Evolutionary conservation across 1,140 invertebrate genomes (phyloP).

Genomic region (Acromyrmex heyeri): DNA sequence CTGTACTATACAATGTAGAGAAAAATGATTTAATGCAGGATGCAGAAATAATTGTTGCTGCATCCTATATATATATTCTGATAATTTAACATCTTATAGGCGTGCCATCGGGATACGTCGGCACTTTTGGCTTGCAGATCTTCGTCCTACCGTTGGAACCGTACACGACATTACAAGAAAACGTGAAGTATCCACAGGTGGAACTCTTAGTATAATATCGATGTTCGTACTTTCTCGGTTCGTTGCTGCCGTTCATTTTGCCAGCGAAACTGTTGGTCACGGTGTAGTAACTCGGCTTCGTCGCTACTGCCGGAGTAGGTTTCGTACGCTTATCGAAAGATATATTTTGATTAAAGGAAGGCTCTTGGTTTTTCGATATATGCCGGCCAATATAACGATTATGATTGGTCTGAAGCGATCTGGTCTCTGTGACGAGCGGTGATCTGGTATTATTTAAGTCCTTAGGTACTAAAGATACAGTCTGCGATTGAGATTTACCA

Average conservation of each 20-base stretch:
- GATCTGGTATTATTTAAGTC: slow-evolving; percentile 68
- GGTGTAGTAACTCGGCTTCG: slow-evolving; percentile 86
- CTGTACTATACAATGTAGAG: neutral
- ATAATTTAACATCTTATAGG: slow-evolving; percentile 84
- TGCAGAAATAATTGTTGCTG: slow-evolving; percentile 18
- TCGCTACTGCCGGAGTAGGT: slow-evolving; percentile 9
- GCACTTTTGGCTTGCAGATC: slow-evolving; percentile 92
- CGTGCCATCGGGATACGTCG: slow-evolving; percentile 87
- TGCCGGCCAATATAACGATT: slow-evolving; percentile 57
- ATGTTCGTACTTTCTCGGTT: slow-evolving; percentile 86
- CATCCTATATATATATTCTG: slow-evolving; percentile 17
- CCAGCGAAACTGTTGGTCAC: slow-evolving; percentile 93
- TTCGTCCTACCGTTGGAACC: slow-evolving; percentile 92
- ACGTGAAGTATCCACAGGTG: slow-evolving; percentile 94
- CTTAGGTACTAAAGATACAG: slow-evolving; percentile 88
- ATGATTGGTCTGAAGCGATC: slow-evolving; percentile 77
- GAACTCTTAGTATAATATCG: slow-evolving; percentile 94
- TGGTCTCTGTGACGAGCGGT: slow-evolving; percentile 73
- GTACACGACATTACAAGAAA: slow-evolving; percentile 92
- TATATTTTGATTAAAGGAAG: slow-evolving; percentile 3
- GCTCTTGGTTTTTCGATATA: slow-evolving; percentile 19
- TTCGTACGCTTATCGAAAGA: slow-evolving; percentile 48
- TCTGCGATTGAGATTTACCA: slow-evolving; percentile 89
- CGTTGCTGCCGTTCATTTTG: slow-evolving; percentile 87
- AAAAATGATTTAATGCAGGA: slow-evolving; percentile 15